Base-by-base conservation (phyloP, 2,113 vertebrate species). In the Atherinomorus stipes region DNA sequence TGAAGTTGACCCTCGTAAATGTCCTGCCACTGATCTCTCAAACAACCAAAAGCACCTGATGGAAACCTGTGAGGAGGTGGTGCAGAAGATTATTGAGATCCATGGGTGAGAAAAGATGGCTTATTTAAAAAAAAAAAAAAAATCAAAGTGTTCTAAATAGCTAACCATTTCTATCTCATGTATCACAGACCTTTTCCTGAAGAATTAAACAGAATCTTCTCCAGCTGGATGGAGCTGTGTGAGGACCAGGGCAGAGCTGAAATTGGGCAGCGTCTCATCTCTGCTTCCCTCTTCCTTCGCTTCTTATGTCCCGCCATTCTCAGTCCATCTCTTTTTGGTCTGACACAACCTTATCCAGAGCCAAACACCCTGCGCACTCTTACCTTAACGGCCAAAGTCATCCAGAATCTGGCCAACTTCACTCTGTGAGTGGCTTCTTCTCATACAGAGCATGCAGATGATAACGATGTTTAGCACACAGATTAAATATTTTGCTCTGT, bases 351-450 rank as follows among this genome's bases (percentile, higher is more conserved):
- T 12, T 97, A 97, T 26, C 97, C 98, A 0, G 93, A 94, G 0
- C 88, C 96, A 3, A 87, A 91, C 84, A 95, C 93, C 0, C 93
- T 97, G 40, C 95, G 97, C 0, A 93, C 95, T 8, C 96, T 99
- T 66, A 98, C 97, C 0, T 69, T 99, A 10, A 95, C 96, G 0
- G 98, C 98, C 77, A 99, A 99, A 77, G 97, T 98, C 88, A 95
- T 98, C 87, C 98, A 99, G 93, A 99, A 99, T 80, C 81, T 99
- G 62, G 96, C 97, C 83, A 99, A 98, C 91, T 95, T 91, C 86
- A 96, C 96, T 74, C 90, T 88, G 98, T 99, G 93, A 34, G 96
- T 93, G 26, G 1, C 25, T 25, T 61, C 4, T 64, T 25, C 23
- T 19, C 6, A 18, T 10, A 15, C 7, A 28, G 52, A 18, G 2